Evolutionary conservation across 92 coral and sea anemone species (phyloP).

Genomic region (Isaurus tuberculatus): DNA sequence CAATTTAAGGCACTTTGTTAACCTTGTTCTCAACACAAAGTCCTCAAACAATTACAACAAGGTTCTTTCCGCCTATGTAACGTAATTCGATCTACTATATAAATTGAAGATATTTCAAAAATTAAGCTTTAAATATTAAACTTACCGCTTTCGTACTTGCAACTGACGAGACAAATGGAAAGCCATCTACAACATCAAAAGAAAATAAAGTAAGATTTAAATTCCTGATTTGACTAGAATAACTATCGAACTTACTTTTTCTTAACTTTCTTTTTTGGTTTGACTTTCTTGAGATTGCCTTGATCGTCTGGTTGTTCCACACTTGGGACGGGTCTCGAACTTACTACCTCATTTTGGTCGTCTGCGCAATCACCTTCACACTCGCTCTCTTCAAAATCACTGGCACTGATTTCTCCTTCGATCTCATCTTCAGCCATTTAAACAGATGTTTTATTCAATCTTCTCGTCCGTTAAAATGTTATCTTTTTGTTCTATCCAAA

Average conservation of each 20-base stretch:
- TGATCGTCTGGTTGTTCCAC: constrained; percentile 54
- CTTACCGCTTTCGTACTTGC: constrained; percentile 99
- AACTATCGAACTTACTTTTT: constrained; percentile 67
- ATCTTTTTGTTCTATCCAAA: constrained; percentile 1
- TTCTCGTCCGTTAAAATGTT: not conserved
- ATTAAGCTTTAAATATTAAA: not conserved
- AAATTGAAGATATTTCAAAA: not conserved
- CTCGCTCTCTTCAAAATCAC: constrained; percentile 90
- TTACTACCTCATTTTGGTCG: constrained; percentile 55
- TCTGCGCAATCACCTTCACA: constrained; percentile 92
- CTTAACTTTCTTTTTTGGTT: constrained; percentile 83
- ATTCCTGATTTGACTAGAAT: not conserved
- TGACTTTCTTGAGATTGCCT: constrained; percentile 75
- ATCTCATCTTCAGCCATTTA: constrained; percentile 89
- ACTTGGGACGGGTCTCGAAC: constrained; percentile 57
- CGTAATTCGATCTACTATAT: not conserved
- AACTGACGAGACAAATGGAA: constrained; percentile 84
- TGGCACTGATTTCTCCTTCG: constrained; percentile 86
- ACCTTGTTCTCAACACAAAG: not conserved
- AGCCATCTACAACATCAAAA: constrained; percentile 79
- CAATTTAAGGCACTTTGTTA: not conserved
- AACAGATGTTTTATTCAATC: not conserved
- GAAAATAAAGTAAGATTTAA: not conserved
- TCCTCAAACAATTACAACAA: not conserved
- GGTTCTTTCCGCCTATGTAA: not conserved